Evolutionary conservation across 2,797 vertebrate species (phyloP).

Genomic region (Sebastes nivosus): DNA sequence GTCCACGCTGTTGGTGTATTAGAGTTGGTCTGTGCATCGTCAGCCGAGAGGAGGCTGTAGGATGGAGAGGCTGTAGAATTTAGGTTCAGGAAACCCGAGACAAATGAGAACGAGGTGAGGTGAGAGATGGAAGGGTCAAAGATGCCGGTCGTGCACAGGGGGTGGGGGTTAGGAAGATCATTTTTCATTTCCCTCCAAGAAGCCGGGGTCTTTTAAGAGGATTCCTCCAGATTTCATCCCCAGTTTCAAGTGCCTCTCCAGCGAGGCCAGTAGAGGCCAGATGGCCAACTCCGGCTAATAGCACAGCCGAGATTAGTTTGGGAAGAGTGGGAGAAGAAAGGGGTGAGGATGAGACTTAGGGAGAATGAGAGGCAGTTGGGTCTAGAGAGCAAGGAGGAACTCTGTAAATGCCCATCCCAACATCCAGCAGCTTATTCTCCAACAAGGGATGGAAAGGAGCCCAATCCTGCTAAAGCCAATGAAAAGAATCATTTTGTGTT

Average conservation of each 20-base stretch:
- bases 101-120: constrained; percentile 21
- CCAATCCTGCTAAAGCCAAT: constrained; percentile 22
- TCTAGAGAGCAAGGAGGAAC: constrained; percentile 1
- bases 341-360: constrained; percentile 5
- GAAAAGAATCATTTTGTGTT: constrained; percentile 34
- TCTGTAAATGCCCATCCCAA: constrained; percentile 4
- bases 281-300: constrained; percentile 61
- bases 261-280: constrained; percentile 49
- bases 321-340: constrained; percentile 23
- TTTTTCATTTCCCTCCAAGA: constrained; percentile 55
- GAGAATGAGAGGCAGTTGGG: constrained; percentile 11
- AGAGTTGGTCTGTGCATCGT: constrained; percentile 11
- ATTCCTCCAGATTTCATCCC: constrained; percentile 57
- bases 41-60: constrained; percentile 11
- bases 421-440: constrained; percentile 20
- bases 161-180: background rate
- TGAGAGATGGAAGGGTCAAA: constrained; percentile 16
- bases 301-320: constrained; percentile 48
- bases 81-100: constrained; percentile 36
- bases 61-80: constrained; percentile 37
- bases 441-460: background rate
- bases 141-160: background rate
- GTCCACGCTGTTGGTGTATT: constrained; percentile 35
- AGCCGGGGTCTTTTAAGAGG: constrained; percentile 45
- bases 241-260: constrained; percentile 58